These are phyloP conservation scores for Calliphora vicina DNA, from an alignment of 1,140 invertebrate species.

Conservation along the genomic window DNA sequence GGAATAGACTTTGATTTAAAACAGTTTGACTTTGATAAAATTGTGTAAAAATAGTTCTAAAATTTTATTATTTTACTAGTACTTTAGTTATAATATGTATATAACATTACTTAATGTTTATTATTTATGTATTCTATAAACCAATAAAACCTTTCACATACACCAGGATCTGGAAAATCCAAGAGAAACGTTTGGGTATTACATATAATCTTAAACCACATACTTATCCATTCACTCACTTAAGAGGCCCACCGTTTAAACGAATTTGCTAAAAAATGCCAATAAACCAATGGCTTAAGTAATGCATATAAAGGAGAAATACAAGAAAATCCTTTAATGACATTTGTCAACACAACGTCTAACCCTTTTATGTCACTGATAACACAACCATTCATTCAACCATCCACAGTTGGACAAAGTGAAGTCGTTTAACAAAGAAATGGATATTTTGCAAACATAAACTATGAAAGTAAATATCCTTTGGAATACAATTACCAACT, in stretches of 20 bases:
- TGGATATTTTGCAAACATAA: slow-evolving; percentile 28
- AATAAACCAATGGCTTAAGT: slow-evolving; percentile 14
- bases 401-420: neutral
- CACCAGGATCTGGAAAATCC: neutral
- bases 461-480: slow-evolving; percentile 23
- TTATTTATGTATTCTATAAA: too few species aligned
- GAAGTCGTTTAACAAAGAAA: neutral
- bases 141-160: too few species aligned
- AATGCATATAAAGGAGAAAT: neutral
- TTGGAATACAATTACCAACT: neutral
- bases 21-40: too few species aligned
- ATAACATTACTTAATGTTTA: too few species aligned
- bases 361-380: slow-evolving; percentile 20
- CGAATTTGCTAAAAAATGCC: neutral
- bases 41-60: too few species aligned
- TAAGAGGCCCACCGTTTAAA: neutral
- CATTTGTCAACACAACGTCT: slow-evolving; percentile 28
- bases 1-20: too few species aligned
- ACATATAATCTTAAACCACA: neutral
- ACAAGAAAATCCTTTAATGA: slow-evolving; percentile 24
- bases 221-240: neutral
- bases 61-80: too few species aligned
- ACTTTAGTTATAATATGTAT: too few species aligned
- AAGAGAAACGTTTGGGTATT: neutral
- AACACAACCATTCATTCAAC: neutral